These are phyloP conservation scores for Ectropis crepuscularia DNA, from an alignment of 2,888 invertebrate genomes.

Conservation along the genomic window DNA sequence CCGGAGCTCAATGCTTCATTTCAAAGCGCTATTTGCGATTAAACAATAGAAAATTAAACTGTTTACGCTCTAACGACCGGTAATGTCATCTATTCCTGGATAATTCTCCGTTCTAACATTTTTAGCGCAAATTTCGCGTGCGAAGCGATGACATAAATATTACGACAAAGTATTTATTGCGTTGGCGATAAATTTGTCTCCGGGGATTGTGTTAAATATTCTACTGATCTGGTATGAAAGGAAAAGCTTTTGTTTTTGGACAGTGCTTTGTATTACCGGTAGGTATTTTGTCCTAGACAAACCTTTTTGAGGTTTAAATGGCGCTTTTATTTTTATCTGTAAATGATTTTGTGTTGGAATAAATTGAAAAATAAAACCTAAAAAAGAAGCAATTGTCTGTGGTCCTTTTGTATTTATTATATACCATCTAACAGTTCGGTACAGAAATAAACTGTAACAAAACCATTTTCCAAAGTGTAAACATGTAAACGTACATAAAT, in stretches of 20 bases:
- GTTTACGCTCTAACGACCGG: slow-evolving; percentile 70
- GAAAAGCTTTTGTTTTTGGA: slow-evolving; percentile 34
- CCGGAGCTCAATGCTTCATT: slow-evolving; percentile 62
- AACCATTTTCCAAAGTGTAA: no score
- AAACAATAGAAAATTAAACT: slow-evolving; percentile 76
- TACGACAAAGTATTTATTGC: slow-evolving; percentile 44
- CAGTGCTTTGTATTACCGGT: slow-evolving; percentile 40
- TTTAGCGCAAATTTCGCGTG: slow-evolving; percentile 38
- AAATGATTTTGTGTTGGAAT: no score
- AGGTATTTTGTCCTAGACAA: slow-evolving; percentile 32
- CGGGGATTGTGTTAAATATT: slow-evolving; percentile 39
- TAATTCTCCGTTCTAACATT: slow-evolving; percentile 38
- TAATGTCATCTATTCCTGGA: slow-evolving; percentile 52
- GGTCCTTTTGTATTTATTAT: slow-evolving; percentile 30
- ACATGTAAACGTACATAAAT: no score
- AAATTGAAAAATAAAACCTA: no score
- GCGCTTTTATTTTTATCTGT: no score
- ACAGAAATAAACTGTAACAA: no score
- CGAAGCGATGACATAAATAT: slow-evolving; percentile 44
- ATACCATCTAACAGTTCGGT: background rate
- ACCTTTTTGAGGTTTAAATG: background rate
- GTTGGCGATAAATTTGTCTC: slow-evolving; percentile 39
- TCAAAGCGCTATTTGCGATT: slow-evolving; percentile 61
- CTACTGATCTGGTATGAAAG: slow-evolving; percentile 31
- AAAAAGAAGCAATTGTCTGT: slow-evolving; percentile 15